Base-by-base conservation (phyloP, 2,113 vertebrate genomes). In the Grammomys dolichurus region DNA sequence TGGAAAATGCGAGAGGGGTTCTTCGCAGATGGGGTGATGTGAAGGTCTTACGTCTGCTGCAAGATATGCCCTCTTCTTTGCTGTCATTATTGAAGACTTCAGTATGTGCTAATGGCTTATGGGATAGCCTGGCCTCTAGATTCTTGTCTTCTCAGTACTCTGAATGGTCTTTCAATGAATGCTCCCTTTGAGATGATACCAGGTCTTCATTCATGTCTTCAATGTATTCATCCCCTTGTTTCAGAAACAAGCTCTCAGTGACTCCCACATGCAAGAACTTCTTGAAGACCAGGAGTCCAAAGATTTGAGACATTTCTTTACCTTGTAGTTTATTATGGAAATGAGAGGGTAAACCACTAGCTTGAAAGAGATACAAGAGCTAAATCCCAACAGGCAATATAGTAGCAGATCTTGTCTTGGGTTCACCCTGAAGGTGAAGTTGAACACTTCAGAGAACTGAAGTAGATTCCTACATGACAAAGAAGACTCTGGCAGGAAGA, bases 381-480 rank as follows among this genome's bases (percentile, higher is more conserved):
- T 19, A 72, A 81, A n/a, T 78, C 24, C 11, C 33, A 31, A 43
- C 8, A 69, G 70, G 26, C 12, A 48, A 43, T 16, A 4, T 75
- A 56, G 75, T 89, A 9, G 16, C 31, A 51, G 43, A 75, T 72
- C 20, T 78, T 82, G 67, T n/a, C 46, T 24, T 43, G n/a, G n/a
- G 31, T 40, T 88, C 67, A 31, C 58, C 33, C 4, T 80, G 24
- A 69, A 90, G 84, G 54, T 58, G 40, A 89, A 75, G 70, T 6
- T 26, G 26, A 81, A 76, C n/a, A 22, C 43, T 24, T 43, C 7
- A 7, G 33, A 76, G 43, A 77, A 81, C 26, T 1, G 33, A 31
- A 81, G 31, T 26, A 20, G 40, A 95, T 19, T 84, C 80, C 78
- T 69, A 67, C 65, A 88, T 94, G 75, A 75, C 60, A 89, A 94